Evolutionary conservation across 2,888 invertebrate species (phyloP).

Genomic region (Schizotus pectinicornis): DNA sequence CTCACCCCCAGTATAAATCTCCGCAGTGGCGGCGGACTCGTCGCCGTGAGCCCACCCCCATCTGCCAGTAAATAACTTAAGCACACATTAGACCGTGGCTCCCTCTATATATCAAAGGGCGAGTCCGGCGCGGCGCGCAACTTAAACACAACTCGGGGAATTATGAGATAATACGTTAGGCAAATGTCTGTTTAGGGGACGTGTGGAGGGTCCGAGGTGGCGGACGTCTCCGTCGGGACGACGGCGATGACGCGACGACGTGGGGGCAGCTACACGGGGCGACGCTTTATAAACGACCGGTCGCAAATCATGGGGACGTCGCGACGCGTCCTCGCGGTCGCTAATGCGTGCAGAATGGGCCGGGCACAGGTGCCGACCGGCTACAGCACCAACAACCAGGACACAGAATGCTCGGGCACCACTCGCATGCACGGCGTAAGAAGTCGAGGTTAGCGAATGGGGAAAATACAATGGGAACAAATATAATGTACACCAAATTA

Average conservation of each 20-base stretch:
- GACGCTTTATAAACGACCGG: constrained; percentile 23
- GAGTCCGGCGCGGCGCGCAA: constrained; percentile 47
- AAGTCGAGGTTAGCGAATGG: no score
- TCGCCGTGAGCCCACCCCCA: constrained; percentile 45
- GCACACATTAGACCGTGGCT: constrained; percentile 54
- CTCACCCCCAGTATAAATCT: constrained; percentile 35
- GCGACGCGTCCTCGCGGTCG: constrained; percentile 30
- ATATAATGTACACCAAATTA: no score
- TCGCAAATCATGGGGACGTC: constrained; percentile 32
- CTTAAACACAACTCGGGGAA: constrained; percentile 56
- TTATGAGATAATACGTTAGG: constrained; percentile 58
- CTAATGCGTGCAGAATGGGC: constrained; percentile 31
- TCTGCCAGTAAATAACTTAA: constrained; percentile 56
- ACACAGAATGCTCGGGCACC: no score
- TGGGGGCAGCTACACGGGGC: constrained; percentile 8
- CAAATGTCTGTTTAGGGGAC: constrained; percentile 52
- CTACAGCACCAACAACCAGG: no score
- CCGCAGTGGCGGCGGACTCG: constrained; percentile 25
- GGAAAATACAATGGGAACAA: no score
- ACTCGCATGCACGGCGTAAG: no score
- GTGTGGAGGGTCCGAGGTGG: constrained; percentile 10
- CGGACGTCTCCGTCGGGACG: constrained; percentile 13
- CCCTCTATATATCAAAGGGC: constrained; percentile 53
- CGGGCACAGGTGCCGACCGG: constrained; percentile 27
- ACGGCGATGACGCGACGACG: constrained; percentile 11